Evolutionary conservation across 2,888 invertebrate species (phyloP).

Genomic region (Cephonodes hylas): DNA sequence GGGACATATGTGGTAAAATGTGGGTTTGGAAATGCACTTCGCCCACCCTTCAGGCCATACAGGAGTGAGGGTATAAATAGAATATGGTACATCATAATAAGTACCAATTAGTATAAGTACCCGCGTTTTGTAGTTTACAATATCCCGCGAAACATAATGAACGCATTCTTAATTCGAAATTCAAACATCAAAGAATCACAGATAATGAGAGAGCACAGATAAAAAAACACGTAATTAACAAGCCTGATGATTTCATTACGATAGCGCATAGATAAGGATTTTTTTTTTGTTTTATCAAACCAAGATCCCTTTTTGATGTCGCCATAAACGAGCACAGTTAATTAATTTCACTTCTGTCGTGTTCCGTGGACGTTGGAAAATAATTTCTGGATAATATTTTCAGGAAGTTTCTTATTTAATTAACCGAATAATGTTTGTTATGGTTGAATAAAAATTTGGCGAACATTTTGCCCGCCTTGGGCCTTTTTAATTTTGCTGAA

Average conservation of each 20-base stretch:
- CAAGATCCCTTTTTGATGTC: constrained; percentile 12
- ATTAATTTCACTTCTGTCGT: constrained; percentile 10
- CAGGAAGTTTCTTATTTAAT: not conserved
- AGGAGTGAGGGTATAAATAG: too few species aligned
- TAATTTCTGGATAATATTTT: not conserved
- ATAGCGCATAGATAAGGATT: constrained; percentile 12
- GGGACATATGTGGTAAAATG: too few species aligned
- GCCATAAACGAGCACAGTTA: not conserved
- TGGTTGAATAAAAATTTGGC: not conserved
- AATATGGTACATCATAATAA: too few species aligned
- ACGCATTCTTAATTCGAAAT: too few species aligned
- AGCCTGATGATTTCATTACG: constrained; percentile 16
- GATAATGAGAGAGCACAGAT: not conserved
- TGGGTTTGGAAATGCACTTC: too few species aligned
- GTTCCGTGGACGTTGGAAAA: not conserved
- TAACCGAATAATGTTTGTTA: not conserved
- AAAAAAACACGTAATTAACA: constrained; percentile 5
- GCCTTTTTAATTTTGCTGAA: not conserved
- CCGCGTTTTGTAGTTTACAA: too few species aligned
- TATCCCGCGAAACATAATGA: not conserved
- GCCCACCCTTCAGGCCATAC: too few species aligned
- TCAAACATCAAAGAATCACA: not conserved
- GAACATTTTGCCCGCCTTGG: not conserved
- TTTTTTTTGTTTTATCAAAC: constrained; percentile 12
- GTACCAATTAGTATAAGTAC: too few species aligned